Percentiles rank a stretch among this genome's conserved stretches.
phyloP scores from a whole-genome alignment of 2,888 invertebrate species.

The Notodromas monacha region DNA sequence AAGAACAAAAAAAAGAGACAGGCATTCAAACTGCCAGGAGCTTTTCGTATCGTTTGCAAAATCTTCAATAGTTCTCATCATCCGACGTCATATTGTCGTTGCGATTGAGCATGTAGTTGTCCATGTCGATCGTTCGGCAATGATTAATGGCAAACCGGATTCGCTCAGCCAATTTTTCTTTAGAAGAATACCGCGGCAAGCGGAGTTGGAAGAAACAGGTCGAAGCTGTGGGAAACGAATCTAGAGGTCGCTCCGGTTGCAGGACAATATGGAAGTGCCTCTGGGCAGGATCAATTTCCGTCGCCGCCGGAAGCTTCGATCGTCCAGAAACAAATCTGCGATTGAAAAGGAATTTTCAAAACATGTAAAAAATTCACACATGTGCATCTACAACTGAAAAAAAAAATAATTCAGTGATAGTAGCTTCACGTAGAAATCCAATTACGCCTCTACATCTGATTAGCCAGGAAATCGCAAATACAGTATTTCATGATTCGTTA shows the following conservation, averaged over 20 bases:
- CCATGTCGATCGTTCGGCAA: constrained; percentile 31
- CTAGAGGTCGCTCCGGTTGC: constrained; percentile 21
- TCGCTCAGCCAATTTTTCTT: constrained; percentile 25
- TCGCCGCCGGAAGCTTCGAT: constrained; percentile 23
- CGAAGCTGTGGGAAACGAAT: constrained; percentile 28
- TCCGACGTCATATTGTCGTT: background rate
- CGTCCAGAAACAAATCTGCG: constrained; percentile 31
- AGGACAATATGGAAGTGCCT: constrained; percentile 2
- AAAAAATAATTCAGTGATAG: no score
- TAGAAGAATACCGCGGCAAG: constrained; percentile 23
- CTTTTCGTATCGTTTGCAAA: no score
- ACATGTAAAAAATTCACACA: no score
- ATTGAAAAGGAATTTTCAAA: no score
- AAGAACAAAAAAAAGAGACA: no score
- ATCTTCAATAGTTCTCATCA: constrained; percentile 1
- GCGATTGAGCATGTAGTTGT: constrained; percentile 26
- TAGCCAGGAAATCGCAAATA: no score
- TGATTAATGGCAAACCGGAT: constrained; percentile 29
- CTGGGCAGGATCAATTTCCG: background rate
- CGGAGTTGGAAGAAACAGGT: constrained; percentile 27
- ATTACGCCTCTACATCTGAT: no score
- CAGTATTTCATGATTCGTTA: no score
- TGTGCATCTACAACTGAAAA: no score
- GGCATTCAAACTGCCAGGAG: no score
- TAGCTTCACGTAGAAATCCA: no score